A percentile compares a stretch with the other conserved stretches of the same genome.
Conservation (phyloP, 2,113 vertebrate genomes). For the Abramis brama region DNA sequence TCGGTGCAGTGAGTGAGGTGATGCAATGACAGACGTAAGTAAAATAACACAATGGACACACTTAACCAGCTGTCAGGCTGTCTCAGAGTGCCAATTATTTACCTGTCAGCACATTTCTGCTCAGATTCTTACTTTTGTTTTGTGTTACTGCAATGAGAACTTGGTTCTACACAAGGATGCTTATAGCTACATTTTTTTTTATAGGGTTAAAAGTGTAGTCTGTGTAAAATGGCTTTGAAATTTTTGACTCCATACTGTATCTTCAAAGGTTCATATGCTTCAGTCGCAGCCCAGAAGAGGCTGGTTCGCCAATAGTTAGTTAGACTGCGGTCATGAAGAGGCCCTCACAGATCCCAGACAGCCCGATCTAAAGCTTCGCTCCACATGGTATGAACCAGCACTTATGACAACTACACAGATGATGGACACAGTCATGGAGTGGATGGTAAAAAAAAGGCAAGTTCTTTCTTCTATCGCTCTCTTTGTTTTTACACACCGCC, state of each 20-base stretch:
- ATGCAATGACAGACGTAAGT: slow-evolving; percentile 19
- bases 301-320: not conserved
- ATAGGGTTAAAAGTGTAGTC: not conserved
- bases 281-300: not conserved
- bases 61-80: slow-evolving; percentile 63
- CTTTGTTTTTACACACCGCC: slow-evolving; percentile 91
- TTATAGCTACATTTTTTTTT: not conserved
- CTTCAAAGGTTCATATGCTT: not conserved
- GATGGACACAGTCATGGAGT: slow-evolving; percentile 46
- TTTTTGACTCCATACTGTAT: slow-evolving; percentile 1
- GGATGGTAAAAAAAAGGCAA: slow-evolving; percentile 58
- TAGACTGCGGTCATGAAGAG: not conserved
- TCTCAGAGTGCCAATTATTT: slow-evolving; percentile 51
- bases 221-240: not conserved
- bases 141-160: not conserved
- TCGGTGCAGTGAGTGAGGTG: slow-evolving; percentile 33
- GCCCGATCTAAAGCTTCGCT: slow-evolving; percentile 2
- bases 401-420: slow-evolving; percentile 25
- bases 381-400: not conserved
- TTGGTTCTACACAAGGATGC: not conserved
- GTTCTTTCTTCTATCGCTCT: slow-evolving; percentile 39
- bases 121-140: not conserved
- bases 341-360: not conserved
- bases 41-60: slow-evolving; percentile 60
- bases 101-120: slow-evolving; percentile 13